Percentiles rank a stretch among this genome's conserved stretches.
phyloP scores from a whole-genome alignment of 2,888 invertebrate genomes.

The Trichopoda pennipes region DNA sequence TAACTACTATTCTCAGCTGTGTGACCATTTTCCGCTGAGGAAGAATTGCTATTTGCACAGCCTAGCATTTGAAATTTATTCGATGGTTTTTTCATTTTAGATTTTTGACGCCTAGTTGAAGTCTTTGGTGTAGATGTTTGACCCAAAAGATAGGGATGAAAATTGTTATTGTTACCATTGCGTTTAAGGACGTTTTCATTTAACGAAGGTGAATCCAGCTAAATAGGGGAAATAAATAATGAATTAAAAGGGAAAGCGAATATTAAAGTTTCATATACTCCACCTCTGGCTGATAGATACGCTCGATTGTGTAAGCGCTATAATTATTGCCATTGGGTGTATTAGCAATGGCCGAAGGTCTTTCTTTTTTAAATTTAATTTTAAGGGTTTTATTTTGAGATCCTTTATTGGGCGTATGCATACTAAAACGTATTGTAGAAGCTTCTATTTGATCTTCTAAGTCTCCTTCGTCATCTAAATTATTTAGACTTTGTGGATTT shows the following conservation, averaged over 20 bases:
- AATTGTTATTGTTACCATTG: constrained; percentile 74
- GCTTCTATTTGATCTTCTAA: constrained; percentile 78
- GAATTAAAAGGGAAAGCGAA: neutral
- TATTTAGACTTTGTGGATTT: constrained; percentile 43
- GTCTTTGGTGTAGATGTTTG: constrained; percentile 79
- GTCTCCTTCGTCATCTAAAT: constrained; percentile 66
- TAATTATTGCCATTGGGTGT: constrained; percentile 77
- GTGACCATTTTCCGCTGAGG: constrained; percentile 72
- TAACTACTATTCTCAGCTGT: constrained; percentile 58
- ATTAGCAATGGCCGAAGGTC: constrained; percentile 48
- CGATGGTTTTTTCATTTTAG: constrained; percentile 72
- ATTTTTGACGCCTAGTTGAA: constrained; percentile 72
- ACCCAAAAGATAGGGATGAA: constrained; percentile 77
- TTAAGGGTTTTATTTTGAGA: constrained; percentile 80
- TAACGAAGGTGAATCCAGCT: constrained; percentile 59
- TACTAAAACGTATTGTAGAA: constrained; percentile 78
- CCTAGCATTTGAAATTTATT: constrained; percentile 71
- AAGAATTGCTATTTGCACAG: constrained; percentile 78
- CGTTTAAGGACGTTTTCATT: constrained; percentile 69
- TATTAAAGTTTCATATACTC: neutral
- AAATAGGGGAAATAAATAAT: neutral
- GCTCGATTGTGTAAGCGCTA: constrained; percentile 78
- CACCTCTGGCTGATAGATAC: constrained; percentile 73
- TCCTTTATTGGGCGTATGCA: constrained; percentile 76
- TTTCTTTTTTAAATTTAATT: constrained; percentile 80